Evolutionary conservation across 2,888 invertebrate species (phyloP).

Genomic region (Salpingus planirostris): DNA sequence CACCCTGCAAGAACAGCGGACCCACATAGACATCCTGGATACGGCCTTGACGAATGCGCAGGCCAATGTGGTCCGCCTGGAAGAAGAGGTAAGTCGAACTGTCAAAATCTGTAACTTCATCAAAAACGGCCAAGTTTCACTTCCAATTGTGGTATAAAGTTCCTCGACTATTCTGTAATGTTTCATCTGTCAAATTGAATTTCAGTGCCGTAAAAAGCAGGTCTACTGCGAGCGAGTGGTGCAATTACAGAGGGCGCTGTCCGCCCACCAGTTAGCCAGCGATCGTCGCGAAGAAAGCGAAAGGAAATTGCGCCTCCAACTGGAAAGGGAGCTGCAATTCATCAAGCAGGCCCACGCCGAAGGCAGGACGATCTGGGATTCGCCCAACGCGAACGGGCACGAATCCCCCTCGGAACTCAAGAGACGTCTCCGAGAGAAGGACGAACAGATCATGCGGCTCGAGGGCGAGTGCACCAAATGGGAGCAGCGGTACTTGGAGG

Average conservation of each 20-base stretch:
- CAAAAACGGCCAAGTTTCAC: too few species aligned
- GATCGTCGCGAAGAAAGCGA: conserved; percentile 81
- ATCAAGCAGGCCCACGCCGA: conserved; percentile 35
- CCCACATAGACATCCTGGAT: conserved; percentile 87
- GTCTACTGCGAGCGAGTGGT: conserved; percentile 76
- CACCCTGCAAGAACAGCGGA: conserved; percentile 83
- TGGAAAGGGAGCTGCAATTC: conserved; percentile 74
- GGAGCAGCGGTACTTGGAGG: conserved; percentile 79
- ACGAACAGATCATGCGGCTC: conserved; percentile 61
- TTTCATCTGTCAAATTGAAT: conserved; percentile 9
- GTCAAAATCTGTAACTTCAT: too few species aligned
- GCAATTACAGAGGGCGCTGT: conserved; percentile 73
- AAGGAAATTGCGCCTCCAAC: conserved; percentile 70
- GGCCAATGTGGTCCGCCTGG: conserved; percentile 75
- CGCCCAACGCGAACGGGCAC: conserved; percentile 40
- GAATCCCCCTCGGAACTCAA: conserved; percentile 55
- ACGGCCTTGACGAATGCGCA: conserved; percentile 87
- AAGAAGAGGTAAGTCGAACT: conserved; percentile 69
- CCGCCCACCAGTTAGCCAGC: conserved; percentile 72
- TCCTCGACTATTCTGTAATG: too few species aligned
- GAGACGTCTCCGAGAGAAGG: conserved; percentile 56
- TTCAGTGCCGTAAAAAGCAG: conserved; percentile 72
- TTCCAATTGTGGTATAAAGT: too few species aligned
- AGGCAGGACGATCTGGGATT: conserved; percentile 34
- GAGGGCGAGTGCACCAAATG: conserved; percentile 77